Evolutionary conservation across 2,888 invertebrate genomes (phyloP).

Genomic region (Parascotia fuliginaria): DNA sequence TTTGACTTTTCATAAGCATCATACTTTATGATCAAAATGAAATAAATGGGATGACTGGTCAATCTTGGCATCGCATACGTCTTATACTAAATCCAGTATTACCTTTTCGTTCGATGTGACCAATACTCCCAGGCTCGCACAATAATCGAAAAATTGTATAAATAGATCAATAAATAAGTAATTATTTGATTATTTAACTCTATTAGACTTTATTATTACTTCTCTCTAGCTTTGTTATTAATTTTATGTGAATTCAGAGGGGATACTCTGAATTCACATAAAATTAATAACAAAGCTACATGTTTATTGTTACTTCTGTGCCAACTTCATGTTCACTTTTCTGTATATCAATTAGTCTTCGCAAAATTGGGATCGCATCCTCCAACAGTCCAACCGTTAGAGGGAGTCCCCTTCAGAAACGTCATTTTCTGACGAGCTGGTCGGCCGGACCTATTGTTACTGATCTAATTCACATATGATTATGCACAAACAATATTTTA

Average conservation of each 20-base stretch:
- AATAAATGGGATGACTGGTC: too few relatives aligned
- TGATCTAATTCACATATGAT: conserved; percentile 72
- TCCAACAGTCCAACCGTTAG: conserved; percentile 53
- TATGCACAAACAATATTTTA: conserved; percentile 68
- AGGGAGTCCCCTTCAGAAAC: conserved; percentile 65
- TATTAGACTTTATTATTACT: too few relatives aligned
- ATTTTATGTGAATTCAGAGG: too few relatives aligned
- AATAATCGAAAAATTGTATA: conserved; percentile 20
- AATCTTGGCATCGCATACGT: too few relatives aligned
- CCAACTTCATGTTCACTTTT: conserved; percentile 45
- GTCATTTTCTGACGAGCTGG: conserved; percentile 72
- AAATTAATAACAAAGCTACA: conserved; percentile 36
- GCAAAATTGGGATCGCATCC: conserved; percentile 49
- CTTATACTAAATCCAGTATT: too few relatives aligned
- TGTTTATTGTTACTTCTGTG: conserved; percentile 41
- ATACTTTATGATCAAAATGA: too few relatives aligned
- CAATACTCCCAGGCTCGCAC: conserved; percentile 14
- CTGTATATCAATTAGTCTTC: conserved; percentile 31
- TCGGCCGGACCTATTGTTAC: conserved; percentile 64
- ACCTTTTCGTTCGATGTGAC: too few relatives aligned
- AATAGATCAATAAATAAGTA: conserved; percentile 20
- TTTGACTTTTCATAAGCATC: too few relatives aligned
- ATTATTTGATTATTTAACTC: conserved; percentile 25
- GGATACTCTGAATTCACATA: too few relatives aligned
- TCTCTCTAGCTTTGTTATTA: too few relatives aligned